Base-by-base conservation (phyloP, 2,113 vertebrate genomes). In the Pedetes capensis region DNA sequence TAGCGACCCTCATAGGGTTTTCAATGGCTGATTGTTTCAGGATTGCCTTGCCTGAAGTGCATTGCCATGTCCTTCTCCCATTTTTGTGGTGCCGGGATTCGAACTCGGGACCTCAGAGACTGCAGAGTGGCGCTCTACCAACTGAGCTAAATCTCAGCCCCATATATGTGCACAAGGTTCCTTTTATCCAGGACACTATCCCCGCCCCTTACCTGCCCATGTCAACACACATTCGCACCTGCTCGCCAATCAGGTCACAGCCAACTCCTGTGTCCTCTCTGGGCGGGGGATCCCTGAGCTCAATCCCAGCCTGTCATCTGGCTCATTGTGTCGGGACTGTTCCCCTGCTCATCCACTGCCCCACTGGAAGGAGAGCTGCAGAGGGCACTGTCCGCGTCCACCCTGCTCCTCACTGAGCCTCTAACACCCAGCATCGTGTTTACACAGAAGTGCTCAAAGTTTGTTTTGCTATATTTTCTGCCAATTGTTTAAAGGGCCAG, bases 221-320 rank as follows among this genome's bases (percentile, higher is more conserved):
- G n/a, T n/a, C n/a, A n/a, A 6, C 59, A 23, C 32, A 20, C 8
- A 18, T 8, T 42, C 37, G 1, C 6, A 9, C 12, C 27, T 16
- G 7, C 55, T 61, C 51, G 34, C 1, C 23, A 17, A 32, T 61
- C 32, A 55, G 72, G 23, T 64, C 39, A 7, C 23, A 22, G 61
- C 63, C 64, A 55, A 51, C 12, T 1, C 63, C 78, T 16, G 10
- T n/a, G 34, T n/a, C 61, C 82, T 34, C 29, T 37, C 44, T 39
- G 72, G 37, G 27, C 39, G 18, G 18, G 29, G 32, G 53, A 49
- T 3, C 29, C n/a, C n/a, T 39, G 42, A 25, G 17, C 42, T 64
- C 34, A 39, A 66, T 47, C 64, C 11, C 22, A 18, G 34, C 23
- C 3, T 0, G 7, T 32, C 34, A 5, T 10, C 83, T 6, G n/a